Conservation (phyloP, 2,888 invertebrate species). For the Nycteola revayana region DNA sequence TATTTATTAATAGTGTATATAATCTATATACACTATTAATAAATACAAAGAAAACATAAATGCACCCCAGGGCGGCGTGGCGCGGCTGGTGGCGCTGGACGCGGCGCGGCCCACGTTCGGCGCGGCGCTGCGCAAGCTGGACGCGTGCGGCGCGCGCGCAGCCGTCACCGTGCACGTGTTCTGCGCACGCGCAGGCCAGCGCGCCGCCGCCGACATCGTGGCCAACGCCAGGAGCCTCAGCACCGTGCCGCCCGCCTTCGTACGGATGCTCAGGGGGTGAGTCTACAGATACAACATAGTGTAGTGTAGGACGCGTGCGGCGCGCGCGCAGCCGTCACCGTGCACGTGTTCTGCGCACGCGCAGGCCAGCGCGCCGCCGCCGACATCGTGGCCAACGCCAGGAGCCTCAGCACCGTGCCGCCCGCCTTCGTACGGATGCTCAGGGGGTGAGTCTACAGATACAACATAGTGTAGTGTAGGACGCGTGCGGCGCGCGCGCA, state of each 20-base stretch:
- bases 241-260: conserved; percentile 84
- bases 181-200: conserved; percentile 94
- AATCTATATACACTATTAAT: no score
- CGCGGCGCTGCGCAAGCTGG: conserved; percentile 90
- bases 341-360: conserved; percentile 96
- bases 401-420: conserved; percentile 84
- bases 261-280: conserved; percentile 58
- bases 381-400: conserved; percentile 92
- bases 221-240: conserved; percentile 85
- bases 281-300: no score
- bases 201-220: conserved; percentile 88
- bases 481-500: conserved; percentile 92
- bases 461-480: no score
- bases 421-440: conserved; percentile 76
- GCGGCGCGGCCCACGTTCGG: conserved; percentile 87
- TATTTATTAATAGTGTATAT: no score
- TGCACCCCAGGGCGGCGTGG: conserved; percentile 56
- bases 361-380: conserved; percentile 88
- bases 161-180: conserved; percentile 97
- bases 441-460: conserved; percentile 34
- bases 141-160: conserved; percentile 92
- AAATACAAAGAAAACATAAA: no score
- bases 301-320: conserved; percentile 95
- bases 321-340: conserved; percentile 93
- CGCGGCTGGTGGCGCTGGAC: conserved; percentile 88